Evolutionary conservation across 2,113 vertebrate genomes (phyloP).

Genomic region (Psophia crepitans): DNA sequence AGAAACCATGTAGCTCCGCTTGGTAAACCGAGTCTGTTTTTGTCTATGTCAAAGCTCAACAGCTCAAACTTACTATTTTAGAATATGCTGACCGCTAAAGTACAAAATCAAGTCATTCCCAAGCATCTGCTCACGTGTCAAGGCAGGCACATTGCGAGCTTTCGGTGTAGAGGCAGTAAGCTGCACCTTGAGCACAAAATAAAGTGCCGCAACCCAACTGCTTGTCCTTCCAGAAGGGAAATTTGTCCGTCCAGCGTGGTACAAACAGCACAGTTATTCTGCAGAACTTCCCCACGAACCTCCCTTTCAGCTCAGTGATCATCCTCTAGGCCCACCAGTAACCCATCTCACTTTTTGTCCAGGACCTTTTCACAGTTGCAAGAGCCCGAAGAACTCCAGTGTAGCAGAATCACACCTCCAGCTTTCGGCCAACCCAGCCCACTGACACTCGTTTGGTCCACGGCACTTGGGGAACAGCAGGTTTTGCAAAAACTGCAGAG

Average conservation of each 20-base stretch:
- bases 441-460: rapidly evolving
- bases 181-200: neutral
- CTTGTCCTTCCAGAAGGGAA: neutral
- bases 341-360: no score
- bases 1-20: neutral
- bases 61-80: neutral
- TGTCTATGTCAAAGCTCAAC: neutral
- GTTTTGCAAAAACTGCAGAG: neutral
- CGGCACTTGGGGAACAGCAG: neutral
- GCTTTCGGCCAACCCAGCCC: neutral
- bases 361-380: neutral
- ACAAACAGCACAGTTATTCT: neutral
- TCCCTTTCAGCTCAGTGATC: neutral
- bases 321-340: neutral
- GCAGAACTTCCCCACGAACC: rapidly evolving
- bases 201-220: neutral
- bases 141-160: neutral
- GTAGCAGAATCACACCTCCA: neutral
- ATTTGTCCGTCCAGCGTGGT: neutral
- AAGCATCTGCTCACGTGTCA: neutral
- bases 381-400: neutral
- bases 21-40: neutral
- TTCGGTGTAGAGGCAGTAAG: neutral
- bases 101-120: neutral
- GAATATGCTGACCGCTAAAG: neutral